Percentiles rank a stretch among this genome's conserved stretches.
Conservation (phyloP, 30 jellyfish, hydroid and myxozoan species). For the Aurelia coerulea region DNA sequence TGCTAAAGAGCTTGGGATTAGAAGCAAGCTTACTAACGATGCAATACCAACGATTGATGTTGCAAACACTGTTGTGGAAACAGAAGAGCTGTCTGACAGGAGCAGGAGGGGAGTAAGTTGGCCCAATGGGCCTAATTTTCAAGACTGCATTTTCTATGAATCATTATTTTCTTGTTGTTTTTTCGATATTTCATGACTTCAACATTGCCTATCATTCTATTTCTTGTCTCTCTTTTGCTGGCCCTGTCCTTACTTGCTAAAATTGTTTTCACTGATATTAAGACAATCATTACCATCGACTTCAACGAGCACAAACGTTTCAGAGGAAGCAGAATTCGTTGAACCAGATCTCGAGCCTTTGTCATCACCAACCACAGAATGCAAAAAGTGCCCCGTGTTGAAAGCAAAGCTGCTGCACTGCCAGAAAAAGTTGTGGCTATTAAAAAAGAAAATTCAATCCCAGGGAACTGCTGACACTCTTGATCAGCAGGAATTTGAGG, state of each 20-base stretch:
- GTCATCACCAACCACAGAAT: too few relatives aligned
- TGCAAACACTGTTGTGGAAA: neutral
- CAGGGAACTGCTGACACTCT: too few relatives aligned
- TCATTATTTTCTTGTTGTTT: too few relatives aligned
- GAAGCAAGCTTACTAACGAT: too few relatives aligned
- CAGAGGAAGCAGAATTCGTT: neutral
- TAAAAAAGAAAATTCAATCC: too few relatives aligned
- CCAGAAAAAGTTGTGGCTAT: neutral
- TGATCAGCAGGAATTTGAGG: too few relatives aligned
- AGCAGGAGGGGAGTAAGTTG: neutral
- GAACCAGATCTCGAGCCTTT: neutral
- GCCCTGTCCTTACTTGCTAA: neutral
- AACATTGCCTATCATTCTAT: neutral
- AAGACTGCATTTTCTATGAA: too few relatives aligned
- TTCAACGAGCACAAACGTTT: too few relatives aligned
- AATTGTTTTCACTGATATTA: neutral
- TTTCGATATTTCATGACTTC: neutral
- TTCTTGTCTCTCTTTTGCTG: neutral
- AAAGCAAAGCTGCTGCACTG: neutral
- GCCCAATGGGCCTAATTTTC: too few relatives aligned
- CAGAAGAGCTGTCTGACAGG: neutral
- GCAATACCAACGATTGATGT: neutral
- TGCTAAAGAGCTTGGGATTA: too few relatives aligned
- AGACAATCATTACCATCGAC: neutral
- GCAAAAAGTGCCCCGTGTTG: neutral